Base-by-base conservation (phyloP, 2,888 invertebrate species). In the Didymodactylos carnosus region DNA sequence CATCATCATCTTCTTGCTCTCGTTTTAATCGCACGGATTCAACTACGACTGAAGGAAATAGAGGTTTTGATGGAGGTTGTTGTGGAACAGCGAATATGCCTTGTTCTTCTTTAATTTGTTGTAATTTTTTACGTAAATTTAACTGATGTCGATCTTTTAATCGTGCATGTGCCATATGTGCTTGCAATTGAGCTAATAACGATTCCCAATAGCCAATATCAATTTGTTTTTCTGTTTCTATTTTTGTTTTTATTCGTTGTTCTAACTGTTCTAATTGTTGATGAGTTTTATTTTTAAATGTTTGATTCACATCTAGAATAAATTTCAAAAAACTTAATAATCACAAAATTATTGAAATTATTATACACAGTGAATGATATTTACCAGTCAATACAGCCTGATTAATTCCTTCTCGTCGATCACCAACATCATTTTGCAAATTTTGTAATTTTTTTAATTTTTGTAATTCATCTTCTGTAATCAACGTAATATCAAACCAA, bases 401-500 rank as follows among this genome's bases (percentile, higher is more conserved):
- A 84, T 97, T 92, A 77, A 98, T 94, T 72, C 89, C 89, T 83
- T 90, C 89, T 77, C 89, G 85, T 71, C 89, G 84, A 72, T 83
- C 83, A 72, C 81, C 79, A 71, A 79, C 79, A 75, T 78, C 78
- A 80, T 80, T 78, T 76, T 77, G 70, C 77, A 78, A 70, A 41
- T 78, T 10, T 79, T 73, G 78, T 69, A 89, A 83, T 80, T 91
- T 90, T 43, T 89, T 86, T 79, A 94, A 85, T 84, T 92, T 93
- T 80, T 89, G 88, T 72, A 94, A 85, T 84, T 95, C 94, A 83
- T 94, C 94, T 82, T 91, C 88, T 6, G 92, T 94, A 77, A 97
- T 94, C 46, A 92, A 91, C 73, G 91, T 91, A 80, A 97, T 92
- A 82, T 97, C 97, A 79, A 89, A 88, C 97, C 97, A 97, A 84